These are phyloP conservation scores for Automeris io DNA, from an alignment of 2,888 invertebrate species.

Conservation along the genomic window DNA sequence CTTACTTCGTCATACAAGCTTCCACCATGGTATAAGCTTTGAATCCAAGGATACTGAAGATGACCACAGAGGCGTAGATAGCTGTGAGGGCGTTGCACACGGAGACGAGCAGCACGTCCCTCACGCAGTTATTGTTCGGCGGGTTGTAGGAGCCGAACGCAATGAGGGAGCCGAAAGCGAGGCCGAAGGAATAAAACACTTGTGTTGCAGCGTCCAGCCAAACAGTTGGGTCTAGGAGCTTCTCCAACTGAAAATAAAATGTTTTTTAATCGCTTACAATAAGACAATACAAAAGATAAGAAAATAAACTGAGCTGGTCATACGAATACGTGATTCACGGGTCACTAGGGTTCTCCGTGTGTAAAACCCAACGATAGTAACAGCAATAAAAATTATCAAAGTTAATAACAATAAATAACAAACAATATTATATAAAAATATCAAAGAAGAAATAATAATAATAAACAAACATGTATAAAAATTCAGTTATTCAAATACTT, in stretches of 20 bases:
- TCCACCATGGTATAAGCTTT: slow-evolving; percentile 95
- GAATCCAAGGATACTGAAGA: slow-evolving; percentile 96
- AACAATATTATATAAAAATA: too few species aligned
- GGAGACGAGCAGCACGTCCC: slow-evolving; percentile 93
- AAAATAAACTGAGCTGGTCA: too few species aligned
- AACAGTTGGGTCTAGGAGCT: slow-evolving; percentile 90
- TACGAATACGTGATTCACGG: too few species aligned
- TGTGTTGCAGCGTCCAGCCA: slow-evolving; percentile 98
- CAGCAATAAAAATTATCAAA: too few species aligned
- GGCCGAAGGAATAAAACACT: slow-evolving; percentile 96
- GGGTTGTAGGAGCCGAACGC: slow-evolving; percentile 98
- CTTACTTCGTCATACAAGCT: slow-evolving; percentile 82
- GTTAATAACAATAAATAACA: too few species aligned
- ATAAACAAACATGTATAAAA: too few species aligned
- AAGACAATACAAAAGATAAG: too few species aligned
- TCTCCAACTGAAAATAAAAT: slow-evolving; percentile 81
- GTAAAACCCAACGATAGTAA: too few species aligned
- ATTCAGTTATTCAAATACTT: too few species aligned
- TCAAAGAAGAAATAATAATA: too few species aligned
- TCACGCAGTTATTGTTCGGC: slow-evolving; percentile 94
- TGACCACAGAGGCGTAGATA: slow-evolving; percentile 95
- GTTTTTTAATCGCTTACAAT: neutral
- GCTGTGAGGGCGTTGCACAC: slow-evolving; percentile 96
- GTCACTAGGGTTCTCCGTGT: too few species aligned
- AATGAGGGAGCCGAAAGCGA: slow-evolving; percentile 96